Conservation (phyloP, 1,140 invertebrate genomes). For the Acromyrmex echinatior region DNA sequence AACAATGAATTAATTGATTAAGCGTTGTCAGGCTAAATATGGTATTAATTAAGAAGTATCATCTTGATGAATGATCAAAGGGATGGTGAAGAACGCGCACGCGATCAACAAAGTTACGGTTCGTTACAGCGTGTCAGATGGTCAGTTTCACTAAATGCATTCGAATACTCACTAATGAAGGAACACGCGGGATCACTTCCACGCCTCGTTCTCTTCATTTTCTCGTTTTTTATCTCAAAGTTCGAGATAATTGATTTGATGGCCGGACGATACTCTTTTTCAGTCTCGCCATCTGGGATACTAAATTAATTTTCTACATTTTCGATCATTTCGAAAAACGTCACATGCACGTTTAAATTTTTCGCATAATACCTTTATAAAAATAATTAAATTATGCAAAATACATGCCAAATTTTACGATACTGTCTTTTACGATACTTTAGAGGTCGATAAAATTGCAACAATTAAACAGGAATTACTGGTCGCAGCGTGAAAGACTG, state of each 20-base stretch:
- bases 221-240: neutral
- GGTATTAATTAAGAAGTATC: conserved; percentile 67
- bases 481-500: neutral
- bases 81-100: conserved; percentile 44
- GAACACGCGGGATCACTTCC: conserved; percentile 63
- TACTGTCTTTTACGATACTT: too few species aligned
- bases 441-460: neutral
- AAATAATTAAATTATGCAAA: neutral
- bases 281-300: conserved; percentile 12
- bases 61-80: conserved; percentile 54
- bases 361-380: neutral
- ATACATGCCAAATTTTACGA: too few species aligned
- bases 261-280: neutral
- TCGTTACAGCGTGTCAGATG: conserved; percentile 66
- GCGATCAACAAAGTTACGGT: conserved; percentile 59
- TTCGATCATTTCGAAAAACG: neutral
- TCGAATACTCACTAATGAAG: conserved; percentile 67
- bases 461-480: neutral
- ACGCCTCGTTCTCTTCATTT: conserved; percentile 68
- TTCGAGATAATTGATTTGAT: conserved; percentile 31
- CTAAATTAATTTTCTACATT: conserved; percentile 22
- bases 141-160: conserved; percentile 70
- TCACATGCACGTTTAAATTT: neutral
- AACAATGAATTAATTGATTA: conserved; percentile 59
- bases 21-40: conserved; percentile 8